These are phyloP conservation scores for Ophion costatus DNA, from an alignment of 2,888 invertebrate species.

Conservation along the genomic window DNA sequence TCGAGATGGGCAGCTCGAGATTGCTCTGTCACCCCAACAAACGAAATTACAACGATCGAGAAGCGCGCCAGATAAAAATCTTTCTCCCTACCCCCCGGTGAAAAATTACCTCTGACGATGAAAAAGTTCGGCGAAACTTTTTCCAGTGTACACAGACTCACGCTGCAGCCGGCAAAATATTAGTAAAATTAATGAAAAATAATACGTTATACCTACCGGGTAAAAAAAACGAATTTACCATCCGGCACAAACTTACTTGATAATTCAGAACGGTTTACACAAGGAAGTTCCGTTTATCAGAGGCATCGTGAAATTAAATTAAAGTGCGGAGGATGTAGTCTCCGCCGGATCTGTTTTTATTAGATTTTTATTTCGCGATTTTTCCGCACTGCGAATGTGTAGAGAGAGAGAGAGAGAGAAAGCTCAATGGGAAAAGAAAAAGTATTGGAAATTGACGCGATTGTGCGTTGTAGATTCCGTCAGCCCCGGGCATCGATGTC, in stretches of 20 bases:
- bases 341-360: not conserved
- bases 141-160: not conserved
- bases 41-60: slow-evolving; percentile 37
- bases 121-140: slow-evolving; percentile 10
- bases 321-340: not conserved
- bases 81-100: not conserved
- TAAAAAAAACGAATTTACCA: not conserved
- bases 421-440: not conserved
- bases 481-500: not conserved
- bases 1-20: slow-evolving; percentile 53
- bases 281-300: not conserved
- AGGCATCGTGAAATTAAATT: not conserved
- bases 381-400: not conserved
- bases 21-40: slow-evolving; percentile 39
- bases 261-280: slow-evolving; percentile 21
- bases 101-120: not conserved
- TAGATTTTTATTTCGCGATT: not conserved
- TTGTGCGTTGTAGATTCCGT: not conserved
- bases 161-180: not conserved
- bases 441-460: not conserved
- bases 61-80: slow-evolving; percentile 37
- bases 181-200: slow-evolving; percentile 14
- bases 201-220: not conserved
- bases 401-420: not conserved
- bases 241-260: slow-evolving; percentile 8